These are phyloP conservation scores for Plecturocebus donacophilus DNA, from an alignment of 2,113 vertebrate genomes.

Conservation along the genomic window DNA sequence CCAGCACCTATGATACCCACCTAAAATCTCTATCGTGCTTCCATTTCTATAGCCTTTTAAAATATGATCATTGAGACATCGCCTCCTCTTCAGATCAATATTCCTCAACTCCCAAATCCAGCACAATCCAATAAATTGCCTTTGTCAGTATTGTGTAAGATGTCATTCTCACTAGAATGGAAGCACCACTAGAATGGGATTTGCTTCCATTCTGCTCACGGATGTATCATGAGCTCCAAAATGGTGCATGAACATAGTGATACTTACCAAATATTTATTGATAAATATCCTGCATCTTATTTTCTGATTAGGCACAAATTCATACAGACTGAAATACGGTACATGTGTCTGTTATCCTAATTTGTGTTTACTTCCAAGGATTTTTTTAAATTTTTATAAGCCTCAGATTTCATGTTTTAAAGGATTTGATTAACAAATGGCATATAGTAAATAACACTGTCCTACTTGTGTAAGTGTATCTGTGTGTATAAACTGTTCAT, in stretches of 20 bases:
- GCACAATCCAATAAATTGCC: neutral
- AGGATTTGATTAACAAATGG: neutral
- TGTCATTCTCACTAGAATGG: neutral
- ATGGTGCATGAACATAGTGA: neutral
- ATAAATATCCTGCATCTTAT: neutral
- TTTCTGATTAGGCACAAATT: neutral
- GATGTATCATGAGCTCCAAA: neutral
- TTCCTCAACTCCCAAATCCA: neutral
- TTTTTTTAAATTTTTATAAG: neutral
- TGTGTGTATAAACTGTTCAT: neutral
- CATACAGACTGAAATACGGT: neutral
- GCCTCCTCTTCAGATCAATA: neutral
- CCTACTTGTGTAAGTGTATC: neutral
- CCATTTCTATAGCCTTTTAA: slow-evolving; percentile 1
- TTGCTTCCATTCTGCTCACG: neutral
- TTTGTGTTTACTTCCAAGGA: neutral
- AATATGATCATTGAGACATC: neutral
- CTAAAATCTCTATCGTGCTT: neutral
- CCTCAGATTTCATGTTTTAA: neutral
- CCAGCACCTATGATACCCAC: neutral
- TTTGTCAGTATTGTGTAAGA: neutral
- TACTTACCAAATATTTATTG: neutral
- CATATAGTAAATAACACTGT: neutral
- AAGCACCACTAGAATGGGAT: neutral
- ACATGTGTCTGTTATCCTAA: neutral